Percentiles rank a stretch among this genome's conserved stretches.
Evolutionary conservation across 2,888 invertebrate genomes (phyloP).

Genomic region (Monochamus alternatus): DNA sequence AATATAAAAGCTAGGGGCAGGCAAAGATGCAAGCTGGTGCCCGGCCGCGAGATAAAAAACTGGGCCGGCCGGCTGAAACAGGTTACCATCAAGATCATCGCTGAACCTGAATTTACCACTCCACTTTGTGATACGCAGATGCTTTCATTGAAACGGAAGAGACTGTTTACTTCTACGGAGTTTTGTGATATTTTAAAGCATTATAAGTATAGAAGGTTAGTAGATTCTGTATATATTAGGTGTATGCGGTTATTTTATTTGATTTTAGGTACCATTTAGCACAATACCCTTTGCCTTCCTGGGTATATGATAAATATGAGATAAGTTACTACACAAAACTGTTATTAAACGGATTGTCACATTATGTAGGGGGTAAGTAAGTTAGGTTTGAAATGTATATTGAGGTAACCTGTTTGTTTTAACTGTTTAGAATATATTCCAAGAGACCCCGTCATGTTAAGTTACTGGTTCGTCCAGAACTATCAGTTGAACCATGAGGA

Average conservation of each 20-base stretch:
- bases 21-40: conserved; percentile 80
- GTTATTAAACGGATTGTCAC: conserved; percentile 60
- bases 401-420: conserved; percentile 3
- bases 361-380: conserved; percentile 61
- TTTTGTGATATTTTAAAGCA: conserved; percentile 61
- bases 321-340: conserved; percentile 63
- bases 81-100: conserved; percentile 79
- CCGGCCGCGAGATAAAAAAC: conserved; percentile 64
- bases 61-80: conserved; percentile 70
- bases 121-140: conserved; percentile 72
- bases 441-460: conserved; percentile 79
- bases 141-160: conserved; percentile 70
- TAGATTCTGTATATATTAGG: conserved; percentile 1
- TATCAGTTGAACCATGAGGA: conserved; percentile 80
- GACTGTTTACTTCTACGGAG: conserved; percentile 62
- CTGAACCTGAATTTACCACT: conserved; percentile 77
- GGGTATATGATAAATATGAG: conserved; percentile 68
- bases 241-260: conserved; percentile 6
- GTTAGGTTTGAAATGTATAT: not conserved
- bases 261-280: conserved; percentile 64
- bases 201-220: conserved; percentile 66
- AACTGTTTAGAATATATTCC: conserved; percentile 74
- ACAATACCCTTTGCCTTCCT: conserved; percentile 64
- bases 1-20: conserved; percentile 83
- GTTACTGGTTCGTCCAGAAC: conserved; percentile 88